phyloP scores from a whole-genome alignment of 2,113 vertebrate genomes.

The Equus przewalskii region DNA sequence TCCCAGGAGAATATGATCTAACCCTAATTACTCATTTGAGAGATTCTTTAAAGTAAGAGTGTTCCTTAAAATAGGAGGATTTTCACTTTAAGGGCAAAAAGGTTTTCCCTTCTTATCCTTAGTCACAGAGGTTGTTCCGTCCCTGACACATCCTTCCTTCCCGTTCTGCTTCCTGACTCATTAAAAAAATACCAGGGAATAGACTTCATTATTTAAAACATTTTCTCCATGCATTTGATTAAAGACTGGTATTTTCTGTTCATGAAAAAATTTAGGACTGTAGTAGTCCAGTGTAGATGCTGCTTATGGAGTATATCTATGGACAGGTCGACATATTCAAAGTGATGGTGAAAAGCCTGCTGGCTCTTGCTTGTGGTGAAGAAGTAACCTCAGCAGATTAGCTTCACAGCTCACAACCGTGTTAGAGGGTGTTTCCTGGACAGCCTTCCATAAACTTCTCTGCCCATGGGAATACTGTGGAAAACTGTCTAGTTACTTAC shows the following conservation, averaged over 20 bases:
- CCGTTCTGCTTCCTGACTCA: background rate
- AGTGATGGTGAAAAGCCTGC: background rate
- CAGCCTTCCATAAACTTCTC: background rate
- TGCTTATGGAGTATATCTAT: background rate
- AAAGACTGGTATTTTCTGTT: conserved; percentile 11
- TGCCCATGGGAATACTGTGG: background rate
- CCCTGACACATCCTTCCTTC: background rate
- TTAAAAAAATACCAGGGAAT: background rate
- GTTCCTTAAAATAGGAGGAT: conserved; percentile 76
- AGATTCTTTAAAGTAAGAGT: conserved; percentile 42
- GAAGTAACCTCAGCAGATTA: background rate
- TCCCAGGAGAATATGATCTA: conserved; percentile 62
- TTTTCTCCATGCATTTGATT: background rate
- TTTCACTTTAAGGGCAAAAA: conserved; percentile 65
- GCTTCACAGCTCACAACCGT: background rate
- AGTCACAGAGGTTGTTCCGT: background rate
- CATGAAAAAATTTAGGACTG: background rate
- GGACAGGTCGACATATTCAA: background rate
- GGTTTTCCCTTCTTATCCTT: conserved; percentile 27
- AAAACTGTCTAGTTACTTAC: background rate
- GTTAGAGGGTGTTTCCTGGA: background rate
- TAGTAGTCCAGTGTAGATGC: background rate
- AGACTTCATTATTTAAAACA: background rate
- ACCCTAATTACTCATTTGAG: conserved; percentile 64
- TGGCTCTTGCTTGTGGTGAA: background rate